These are phyloP conservation scores for Scomber scombrus DNA, from an alignment of 2,113 vertebrate species.

Conservation along the genomic window DNA sequence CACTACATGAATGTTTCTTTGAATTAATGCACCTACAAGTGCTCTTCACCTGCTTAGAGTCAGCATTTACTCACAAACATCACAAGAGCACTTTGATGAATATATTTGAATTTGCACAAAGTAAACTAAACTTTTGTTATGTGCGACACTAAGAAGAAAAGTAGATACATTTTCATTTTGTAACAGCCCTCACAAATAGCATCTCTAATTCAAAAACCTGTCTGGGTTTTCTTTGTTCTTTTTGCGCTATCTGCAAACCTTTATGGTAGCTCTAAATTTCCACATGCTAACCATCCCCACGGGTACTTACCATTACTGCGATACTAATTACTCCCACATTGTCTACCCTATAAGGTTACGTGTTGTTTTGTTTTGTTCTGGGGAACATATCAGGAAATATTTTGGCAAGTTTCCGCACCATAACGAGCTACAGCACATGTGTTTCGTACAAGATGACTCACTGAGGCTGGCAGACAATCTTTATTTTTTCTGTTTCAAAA, in stretches of 20 bases:
- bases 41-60: neutral
- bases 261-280: constrained; percentile 8
- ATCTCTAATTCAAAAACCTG: neutral
- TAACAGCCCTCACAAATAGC: too few relatives aligned
- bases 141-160: neutral
- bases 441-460: constrained; percentile 50
- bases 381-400: constrained; percentile 51
- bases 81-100: neutral
- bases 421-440: neutral
- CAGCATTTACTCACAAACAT: neutral
- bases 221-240: neutral
- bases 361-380: constrained; percentile 42
- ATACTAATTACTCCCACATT: constrained; percentile 55
- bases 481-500: constrained; percentile 29
- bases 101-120: neutral
- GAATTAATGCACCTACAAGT: neutral
- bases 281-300: neutral
- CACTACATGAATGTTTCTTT: neutral
- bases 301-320: constrained; percentile 38
- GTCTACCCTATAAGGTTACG: constrained; percentile 4
- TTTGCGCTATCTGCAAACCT: neutral
- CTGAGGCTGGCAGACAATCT: neutral
- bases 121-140: neutral
- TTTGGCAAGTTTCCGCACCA: constrained; percentile 21
- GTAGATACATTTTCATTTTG: too few relatives aligned